Conservation (phyloP, 2,888 invertebrate species). For the Polydrusus tereticollis region DNA sequence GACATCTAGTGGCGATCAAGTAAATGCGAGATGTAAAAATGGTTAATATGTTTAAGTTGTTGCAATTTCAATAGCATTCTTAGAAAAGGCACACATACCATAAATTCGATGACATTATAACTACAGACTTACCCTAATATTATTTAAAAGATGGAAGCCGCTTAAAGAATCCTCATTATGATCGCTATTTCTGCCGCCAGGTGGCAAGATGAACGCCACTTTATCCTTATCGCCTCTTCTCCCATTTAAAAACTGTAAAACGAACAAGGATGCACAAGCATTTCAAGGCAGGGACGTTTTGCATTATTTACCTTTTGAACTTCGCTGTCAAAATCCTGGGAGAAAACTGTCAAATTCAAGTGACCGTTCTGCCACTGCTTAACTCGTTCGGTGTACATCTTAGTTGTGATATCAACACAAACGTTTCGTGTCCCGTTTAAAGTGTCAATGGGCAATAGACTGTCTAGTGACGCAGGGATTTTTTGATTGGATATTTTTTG, state of each 20-base stretch:
- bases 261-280: no score
- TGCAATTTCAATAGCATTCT: no score
- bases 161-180: conserved; percentile 58
- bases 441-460: conserved; percentile 71
- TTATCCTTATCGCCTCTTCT: conserved; percentile 47
- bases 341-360: conserved; percentile 63
- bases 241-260: conserved; percentile 16
- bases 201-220: conserved; percentile 55
- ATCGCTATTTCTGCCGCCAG: conserved; percentile 53
- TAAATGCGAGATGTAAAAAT: no score
- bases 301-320: conserved; percentile 49
- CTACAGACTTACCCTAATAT: conserved; percentile 56
- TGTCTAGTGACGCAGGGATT: conserved; percentile 61
- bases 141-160: conserved; percentile 58
- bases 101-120: no score
- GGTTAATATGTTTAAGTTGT: no score
- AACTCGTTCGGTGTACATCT: conserved; percentile 69
- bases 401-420: conserved; percentile 69
- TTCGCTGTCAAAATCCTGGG: conserved; percentile 62
- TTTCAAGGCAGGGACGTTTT: no score
- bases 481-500: conserved; percentile 55
- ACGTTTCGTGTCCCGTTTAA: conserved; percentile 68
- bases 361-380: conserved; percentile 72
- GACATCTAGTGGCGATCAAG: no score
- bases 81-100: no score